Percentiles rank a stretch among this genome's conserved stretches.
These are phyloP conservation scores for Cirrhinus mrigala DNA, from an alignment of 2,797 vertebrate species.

Conservation along the genomic window DNA sequence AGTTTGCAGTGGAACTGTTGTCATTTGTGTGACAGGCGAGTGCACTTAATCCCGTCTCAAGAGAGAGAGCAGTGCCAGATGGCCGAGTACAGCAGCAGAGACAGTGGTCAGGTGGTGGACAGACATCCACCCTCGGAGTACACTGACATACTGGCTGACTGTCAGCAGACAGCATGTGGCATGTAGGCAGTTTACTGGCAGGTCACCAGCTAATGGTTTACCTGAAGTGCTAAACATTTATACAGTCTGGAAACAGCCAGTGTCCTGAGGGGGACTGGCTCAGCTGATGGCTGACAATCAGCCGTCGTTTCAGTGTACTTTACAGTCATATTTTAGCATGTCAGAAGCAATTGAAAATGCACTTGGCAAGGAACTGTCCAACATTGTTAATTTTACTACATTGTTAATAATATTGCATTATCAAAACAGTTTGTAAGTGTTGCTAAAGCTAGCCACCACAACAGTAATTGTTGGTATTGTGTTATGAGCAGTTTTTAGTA, in stretches of 20 bases:
- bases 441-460: not conserved
- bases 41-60: conserved; percentile 56
- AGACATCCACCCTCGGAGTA: conserved; percentile 48
- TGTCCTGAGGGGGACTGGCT: not conserved
- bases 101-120: conserved; percentile 60
- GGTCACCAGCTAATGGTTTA: conserved; percentile 57
- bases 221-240: conserved; percentile 52
- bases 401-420: not conserved
- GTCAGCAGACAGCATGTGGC: conserved; percentile 56
- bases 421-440: not conserved
- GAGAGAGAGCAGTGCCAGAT: conserved; percentile 60
- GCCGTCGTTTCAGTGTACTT: not conserved
- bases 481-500: not conserved
- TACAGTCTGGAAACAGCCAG: conserved; percentile 34
- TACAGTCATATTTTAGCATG: conserved; percentile 15
- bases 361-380: not conserved
- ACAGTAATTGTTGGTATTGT: not conserved
- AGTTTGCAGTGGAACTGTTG: conserved; percentile 50
- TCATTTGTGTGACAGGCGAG: conserved; percentile 46
- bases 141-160: conserved; percentile 52
- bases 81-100: conserved; percentile 56
- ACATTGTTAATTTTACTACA: not conserved
- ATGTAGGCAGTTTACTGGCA: conserved; percentile 50
- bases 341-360: not conserved
- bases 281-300: conserved; percentile 5